Conservation (phyloP, 1,140 invertebrate genomes). For the Pararge aegeria region DNA sequence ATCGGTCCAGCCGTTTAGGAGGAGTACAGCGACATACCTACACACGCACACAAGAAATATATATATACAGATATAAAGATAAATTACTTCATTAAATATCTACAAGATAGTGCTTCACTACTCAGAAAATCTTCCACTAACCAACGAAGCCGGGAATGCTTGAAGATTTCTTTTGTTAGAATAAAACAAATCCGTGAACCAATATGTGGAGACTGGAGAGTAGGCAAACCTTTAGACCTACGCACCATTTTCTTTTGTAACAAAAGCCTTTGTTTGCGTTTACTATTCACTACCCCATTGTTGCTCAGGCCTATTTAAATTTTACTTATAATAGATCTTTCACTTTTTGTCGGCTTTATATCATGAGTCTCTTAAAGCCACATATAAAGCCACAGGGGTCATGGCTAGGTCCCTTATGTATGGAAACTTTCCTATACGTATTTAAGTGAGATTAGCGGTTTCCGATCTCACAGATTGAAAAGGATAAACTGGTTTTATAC, state of each 20-base stretch:
- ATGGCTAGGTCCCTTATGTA: not conserved
- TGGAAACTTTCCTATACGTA: too few relatives aligned
- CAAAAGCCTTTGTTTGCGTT: not conserved
- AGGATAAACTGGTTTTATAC: too few relatives aligned
- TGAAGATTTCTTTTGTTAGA: not conserved
- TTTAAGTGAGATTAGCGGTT: too few relatives aligned
- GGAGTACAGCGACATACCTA: too few relatives aligned
- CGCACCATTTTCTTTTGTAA: slow-evolving; percentile 2
- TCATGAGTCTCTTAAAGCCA: not conserved
- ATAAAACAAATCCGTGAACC: not conserved
- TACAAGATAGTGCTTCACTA: too few relatives aligned
- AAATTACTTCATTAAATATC: too few relatives aligned
- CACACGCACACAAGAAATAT: too few relatives aligned
- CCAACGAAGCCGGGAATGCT: too few relatives aligned
- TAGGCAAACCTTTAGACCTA: slow-evolving; percentile 2
- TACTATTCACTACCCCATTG: not conserved
- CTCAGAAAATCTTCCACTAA: too few relatives aligned
- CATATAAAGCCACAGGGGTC: not conserved
- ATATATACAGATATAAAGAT: too few relatives aligned
- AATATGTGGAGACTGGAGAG: not conserved
- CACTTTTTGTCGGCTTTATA: not conserved
- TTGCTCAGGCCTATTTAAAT: slow-evolving; percentile 2
- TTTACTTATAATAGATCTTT: not conserved
- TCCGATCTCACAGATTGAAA: too few relatives aligned
- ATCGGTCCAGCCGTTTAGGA: too few relatives aligned